A percentile compares a stretch with the other conserved stretches of the same genome.
phyloP scores from a whole-genome alignment of 2,113 vertebrate genomes.

The Hyaena hyaena region DNA sequence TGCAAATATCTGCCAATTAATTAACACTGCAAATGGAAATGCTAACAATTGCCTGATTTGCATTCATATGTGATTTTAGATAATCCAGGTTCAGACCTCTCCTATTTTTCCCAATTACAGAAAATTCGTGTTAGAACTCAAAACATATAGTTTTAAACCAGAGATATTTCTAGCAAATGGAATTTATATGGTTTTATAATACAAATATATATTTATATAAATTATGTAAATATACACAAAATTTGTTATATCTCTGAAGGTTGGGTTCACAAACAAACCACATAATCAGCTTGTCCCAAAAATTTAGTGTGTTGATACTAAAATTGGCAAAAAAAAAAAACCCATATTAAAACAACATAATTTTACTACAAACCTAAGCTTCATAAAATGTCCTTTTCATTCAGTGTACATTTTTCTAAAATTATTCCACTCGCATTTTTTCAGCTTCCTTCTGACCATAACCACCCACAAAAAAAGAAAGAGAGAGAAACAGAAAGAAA shows the following conservation, averaged over 20 bases:
- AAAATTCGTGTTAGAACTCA: conserved; percentile 45
- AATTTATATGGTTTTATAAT: conserved; percentile 1
- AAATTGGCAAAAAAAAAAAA: not conserved
- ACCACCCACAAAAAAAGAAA: not conserved
- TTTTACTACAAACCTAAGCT: not conserved
- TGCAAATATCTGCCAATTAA: conserved; percentile 58
- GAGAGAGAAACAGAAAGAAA: not conserved
- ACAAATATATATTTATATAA: not conserved
- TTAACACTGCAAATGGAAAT: conserved; percentile 55
- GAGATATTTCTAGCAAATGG: conserved; percentile 1
- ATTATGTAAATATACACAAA: not conserved
- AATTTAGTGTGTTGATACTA: not conserved
- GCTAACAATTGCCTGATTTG: conserved; percentile 39
- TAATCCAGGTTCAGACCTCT: conserved; percentile 19
- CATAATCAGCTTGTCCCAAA: conserved; percentile 28
- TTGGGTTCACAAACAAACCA: not conserved
- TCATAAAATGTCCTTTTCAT: not conserved
- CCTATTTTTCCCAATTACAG: conserved; percentile 14
- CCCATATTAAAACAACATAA: not conserved
- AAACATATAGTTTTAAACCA: conserved; percentile 42
- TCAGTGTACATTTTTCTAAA: conserved; percentile 5
- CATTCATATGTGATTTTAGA: conserved; percentile 33
- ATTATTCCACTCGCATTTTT: not conserved
- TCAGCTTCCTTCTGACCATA: not conserved
- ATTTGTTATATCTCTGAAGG: conserved; percentile 8